Percentiles rank a stretch among this genome's conserved stretches.
Evolutionary conservation across 2,113 vertebrate genomes (phyloP).

Genomic region (Jaculus jaculus): DNA sequence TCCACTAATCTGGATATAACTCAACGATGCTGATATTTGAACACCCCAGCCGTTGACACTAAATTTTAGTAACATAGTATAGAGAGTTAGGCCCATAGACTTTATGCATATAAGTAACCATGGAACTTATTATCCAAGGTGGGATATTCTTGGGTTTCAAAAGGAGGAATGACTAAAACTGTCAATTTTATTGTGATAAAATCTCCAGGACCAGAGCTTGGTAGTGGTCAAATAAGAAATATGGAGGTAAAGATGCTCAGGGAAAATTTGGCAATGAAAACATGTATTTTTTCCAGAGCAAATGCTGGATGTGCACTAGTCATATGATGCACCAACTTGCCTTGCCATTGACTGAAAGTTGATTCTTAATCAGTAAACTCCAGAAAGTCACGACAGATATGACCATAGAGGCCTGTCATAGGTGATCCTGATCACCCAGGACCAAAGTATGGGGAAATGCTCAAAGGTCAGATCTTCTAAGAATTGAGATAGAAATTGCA

Average conservation of each 20-base stretch:
- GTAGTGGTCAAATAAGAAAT: background rate
- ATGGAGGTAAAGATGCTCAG: background rate
- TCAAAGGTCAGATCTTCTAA: background rate
- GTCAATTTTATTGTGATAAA: background rate
- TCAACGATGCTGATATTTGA: background rate
- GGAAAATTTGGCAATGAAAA: background rate
- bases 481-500: background rate
- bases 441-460: background rate
- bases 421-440: background rate
- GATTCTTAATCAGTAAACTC: background rate
- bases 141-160: background rate
- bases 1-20: background rate
- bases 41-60: background rate
- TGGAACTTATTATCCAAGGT: background rate
- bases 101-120: background rate
- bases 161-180: background rate
- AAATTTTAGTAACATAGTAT: background rate
- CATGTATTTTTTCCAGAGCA: background rate
- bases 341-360: background rate
- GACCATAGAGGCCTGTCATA: background rate
- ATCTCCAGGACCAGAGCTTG: background rate
- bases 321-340: background rate
- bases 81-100: background rate
- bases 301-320: background rate
- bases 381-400: background rate